These are phyloP conservation scores for Ditula angustiorana DNA, from an alignment of 2,888 invertebrate species.

Conservation along the genomic window DNA sequence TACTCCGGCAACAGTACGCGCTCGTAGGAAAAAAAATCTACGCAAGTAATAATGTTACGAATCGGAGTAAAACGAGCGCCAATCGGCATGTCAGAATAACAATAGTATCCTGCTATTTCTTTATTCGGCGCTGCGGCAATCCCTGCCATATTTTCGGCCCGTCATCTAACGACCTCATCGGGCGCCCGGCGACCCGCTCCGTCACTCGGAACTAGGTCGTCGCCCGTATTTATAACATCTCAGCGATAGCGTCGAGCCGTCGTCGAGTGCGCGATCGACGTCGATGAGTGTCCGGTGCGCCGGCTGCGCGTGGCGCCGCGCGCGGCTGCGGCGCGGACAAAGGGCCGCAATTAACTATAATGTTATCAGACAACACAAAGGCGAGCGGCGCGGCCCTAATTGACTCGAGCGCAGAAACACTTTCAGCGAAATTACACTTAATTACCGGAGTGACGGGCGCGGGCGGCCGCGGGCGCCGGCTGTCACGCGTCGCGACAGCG, in stretches of 20 bases:
- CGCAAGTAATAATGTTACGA: conserved; percentile 19
- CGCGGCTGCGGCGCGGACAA: conserved; percentile 1
- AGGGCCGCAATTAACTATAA: conserved; percentile 20
- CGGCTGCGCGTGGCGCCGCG: neutral
- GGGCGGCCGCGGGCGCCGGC: conserved; percentile 4
- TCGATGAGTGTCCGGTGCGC: neutral
- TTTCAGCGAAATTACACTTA: conserved; percentile 23
- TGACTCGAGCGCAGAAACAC: conserved; percentile 25
- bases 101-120: conserved; percentile 18
- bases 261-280: conserved; percentile 8
- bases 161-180: conserved; percentile 31
- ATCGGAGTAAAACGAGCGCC: conserved; percentile 12
- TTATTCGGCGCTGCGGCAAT: conserved; percentile 17
- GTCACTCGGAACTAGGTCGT: conserved; percentile 8
- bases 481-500: conserved; percentile 19
- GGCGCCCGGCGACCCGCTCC: too few relatives aligned
- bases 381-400: conserved; percentile 17
- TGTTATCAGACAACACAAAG: conserved; percentile 32
- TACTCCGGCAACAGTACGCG: neutral
- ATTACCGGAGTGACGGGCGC: conserved; percentile 23
- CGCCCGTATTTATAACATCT: conserved; percentile 10
- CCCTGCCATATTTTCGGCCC: conserved; percentile 22
- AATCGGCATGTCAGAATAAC: conserved; percentile 27
- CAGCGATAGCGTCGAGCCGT: neutral
- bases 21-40: neutral